Base-by-base conservation (phyloP, 2,888 invertebrate genomes). In the Allygus modestus region DNA sequence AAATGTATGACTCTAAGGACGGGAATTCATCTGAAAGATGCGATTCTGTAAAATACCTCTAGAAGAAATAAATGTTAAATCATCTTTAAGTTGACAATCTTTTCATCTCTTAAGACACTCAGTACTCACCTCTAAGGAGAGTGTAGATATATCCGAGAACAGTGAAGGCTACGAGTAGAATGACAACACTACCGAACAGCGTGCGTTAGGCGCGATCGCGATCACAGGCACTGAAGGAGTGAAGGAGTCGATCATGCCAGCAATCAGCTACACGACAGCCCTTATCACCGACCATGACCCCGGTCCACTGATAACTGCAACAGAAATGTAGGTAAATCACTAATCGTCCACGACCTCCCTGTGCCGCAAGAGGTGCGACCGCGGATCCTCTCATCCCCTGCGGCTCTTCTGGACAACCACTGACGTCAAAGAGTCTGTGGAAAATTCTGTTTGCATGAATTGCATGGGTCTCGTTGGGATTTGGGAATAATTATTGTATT, bases 91-190 rank as follows among this genome's bases (percentile, higher is more conserved):
- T 46, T 46, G 46, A 15, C 12, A 1, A 15, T 17, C 15, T 46
- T 46, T n/a, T n/a, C n/a, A n/a, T n/a, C n/a, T n/a, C n/a, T n/a
- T n/a, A n/a, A n/a, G n/a, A n/a, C n/a, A n/a, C n/a, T n/a, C n/a
- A n/a, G n/a, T n/a, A 65, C 65, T 65, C 65, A 65, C 65, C 65
- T 65, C 65, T 65, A 31, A 65, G 31, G 9, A 28, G 17, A 15
- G 28, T 28, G 31, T 65, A 65, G 65, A 65, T 12, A 31, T 28
- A 65, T 65, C 65, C 65, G 31, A 65, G 28, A 28, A 65, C 31
- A 65, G 31, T 28, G 2, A 2, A 31, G 15, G 31, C 28, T 28
- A 28, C 31, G 65, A 65, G 65, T 5, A 31, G 31, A 65, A 65
- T 65, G 65, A 31, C 12, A 28, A 23, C 28, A 58, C 58, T 58